Percentiles rank a stretch among this genome's conserved stretches.
phyloP scores from a whole-genome alignment of 2,113 vertebrate genomes.

The Carassius gibelio region DNA sequence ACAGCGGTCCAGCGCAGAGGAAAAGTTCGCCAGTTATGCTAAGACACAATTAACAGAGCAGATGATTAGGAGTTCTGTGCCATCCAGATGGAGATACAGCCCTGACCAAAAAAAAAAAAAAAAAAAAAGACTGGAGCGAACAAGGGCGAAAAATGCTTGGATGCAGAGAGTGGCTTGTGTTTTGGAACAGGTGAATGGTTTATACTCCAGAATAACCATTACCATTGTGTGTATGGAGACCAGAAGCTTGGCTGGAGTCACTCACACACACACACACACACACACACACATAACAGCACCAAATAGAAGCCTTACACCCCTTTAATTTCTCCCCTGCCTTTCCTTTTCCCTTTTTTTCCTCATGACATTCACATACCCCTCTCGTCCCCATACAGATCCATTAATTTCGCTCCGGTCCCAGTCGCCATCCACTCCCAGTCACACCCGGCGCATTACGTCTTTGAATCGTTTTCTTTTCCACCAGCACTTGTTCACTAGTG shows the following conservation, averaged over 20 bases:
- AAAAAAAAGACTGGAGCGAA: conserved; percentile 55
- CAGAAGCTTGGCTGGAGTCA: conserved; percentile 78
- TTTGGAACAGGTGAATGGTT: conserved; percentile 86
- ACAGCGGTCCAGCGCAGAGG: conserved; percentile 68
- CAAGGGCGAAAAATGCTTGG: conserved; percentile 73
- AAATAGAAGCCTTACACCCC: conserved; percentile 75
- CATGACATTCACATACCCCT: conserved; percentile 73
- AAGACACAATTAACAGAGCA: conserved; percentile 78
- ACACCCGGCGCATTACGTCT: background rate
- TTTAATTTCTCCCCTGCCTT: conserved; percentile 24
- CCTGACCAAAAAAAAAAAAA: conserved; percentile 59
- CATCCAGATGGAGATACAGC: conserved; percentile 79
- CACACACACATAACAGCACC: conserved; percentile 68
- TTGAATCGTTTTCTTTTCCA: background rate
- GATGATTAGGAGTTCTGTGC: conserved; percentile 74
- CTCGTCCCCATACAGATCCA: conserved; percentile 60
- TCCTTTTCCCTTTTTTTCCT: conserved; percentile 68
- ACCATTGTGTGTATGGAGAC: conserved; percentile 80
- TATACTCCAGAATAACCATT: conserved; percentile 86
- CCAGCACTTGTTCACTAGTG: conserved; percentile 14
- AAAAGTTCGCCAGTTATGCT: conserved; percentile 74
- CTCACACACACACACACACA: conserved; percentile 48
- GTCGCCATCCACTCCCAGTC: conserved; percentile 29
- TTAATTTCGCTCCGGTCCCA: conserved; percentile 62
- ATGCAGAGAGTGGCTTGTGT: conserved; percentile 76